Conservation (phyloP, 2,113 vertebrate genomes). For the Sebastes fasciatus region DNA sequence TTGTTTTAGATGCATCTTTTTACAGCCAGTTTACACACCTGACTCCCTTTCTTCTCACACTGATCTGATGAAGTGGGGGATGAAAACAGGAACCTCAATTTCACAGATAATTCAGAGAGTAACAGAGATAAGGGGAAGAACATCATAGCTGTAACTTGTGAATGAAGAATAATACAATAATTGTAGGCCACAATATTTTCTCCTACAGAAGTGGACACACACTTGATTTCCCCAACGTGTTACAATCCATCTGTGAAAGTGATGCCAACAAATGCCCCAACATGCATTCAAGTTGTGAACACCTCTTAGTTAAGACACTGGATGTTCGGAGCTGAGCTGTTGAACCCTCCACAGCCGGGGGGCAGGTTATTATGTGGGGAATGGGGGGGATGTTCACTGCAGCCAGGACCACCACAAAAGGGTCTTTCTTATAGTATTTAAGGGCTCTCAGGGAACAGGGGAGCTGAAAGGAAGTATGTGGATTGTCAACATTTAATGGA, state of each 20-base stretch:
- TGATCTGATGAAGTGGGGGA: neutral
- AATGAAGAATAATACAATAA: neutral
- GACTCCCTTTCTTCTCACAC: neutral
- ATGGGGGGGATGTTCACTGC: slow-evolving; percentile 45
- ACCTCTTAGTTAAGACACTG: slow-evolving; percentile 14
- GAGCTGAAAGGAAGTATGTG: slow-evolving; percentile 15
- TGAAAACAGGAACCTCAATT: slow-evolving; percentile 1
- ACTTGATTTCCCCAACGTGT: slow-evolving; percentile 20
- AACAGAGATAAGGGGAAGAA: neutral
- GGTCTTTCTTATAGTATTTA: slow-evolving; percentile 72
- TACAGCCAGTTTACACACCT: neutral
- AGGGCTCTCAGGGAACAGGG: slow-evolving; percentile 47
- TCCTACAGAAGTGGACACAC: slow-evolving; percentile 15
- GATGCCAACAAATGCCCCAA: slow-evolving; percentile 16
- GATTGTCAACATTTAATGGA: slow-evolving; percentile 32
- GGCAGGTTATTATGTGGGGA: slow-evolving; percentile 54
- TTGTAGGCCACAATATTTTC: neutral
- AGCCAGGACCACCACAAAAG: slow-evolving; percentile 72
- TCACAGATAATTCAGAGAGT: neutral
- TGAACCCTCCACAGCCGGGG: slow-evolving; percentile 66
- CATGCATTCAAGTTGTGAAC: slow-evolving; percentile 23
- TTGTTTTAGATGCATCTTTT: neutral
- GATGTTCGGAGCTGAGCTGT: slow-evolving; percentile 53
- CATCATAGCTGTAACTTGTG: neutral
- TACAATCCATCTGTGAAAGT: slow-evolving; percentile 35